These are phyloP conservation scores for Sebastes aleutianus DNA, from an alignment of 2,797 vertebrate genomes.

Conservation along the genomic window DNA sequence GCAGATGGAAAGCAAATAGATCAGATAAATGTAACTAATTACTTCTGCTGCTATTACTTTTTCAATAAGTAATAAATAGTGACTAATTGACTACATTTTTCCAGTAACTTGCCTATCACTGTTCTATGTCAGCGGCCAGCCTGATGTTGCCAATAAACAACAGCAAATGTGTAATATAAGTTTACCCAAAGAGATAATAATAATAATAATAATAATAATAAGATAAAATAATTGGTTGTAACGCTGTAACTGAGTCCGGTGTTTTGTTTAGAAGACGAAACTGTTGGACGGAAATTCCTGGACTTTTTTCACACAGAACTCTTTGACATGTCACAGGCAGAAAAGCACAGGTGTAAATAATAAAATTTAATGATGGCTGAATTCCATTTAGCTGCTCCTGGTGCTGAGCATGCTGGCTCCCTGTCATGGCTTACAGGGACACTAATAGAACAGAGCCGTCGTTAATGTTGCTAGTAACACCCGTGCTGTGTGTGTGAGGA, in stretches of 20 bases:
- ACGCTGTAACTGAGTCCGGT: no score
- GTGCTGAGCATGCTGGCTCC: background rate
- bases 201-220: no score
- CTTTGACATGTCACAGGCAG: background rate
- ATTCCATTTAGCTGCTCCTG: background rate
- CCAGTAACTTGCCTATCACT: no score
- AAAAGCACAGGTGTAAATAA: background rate
- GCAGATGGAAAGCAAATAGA: background rate
- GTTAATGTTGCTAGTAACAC: background rate
- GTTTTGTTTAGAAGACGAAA: no score
- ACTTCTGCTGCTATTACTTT: background rate
- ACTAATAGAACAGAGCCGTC: background rate
- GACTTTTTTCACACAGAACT: fast-evolving
- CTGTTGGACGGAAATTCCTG: background rate
- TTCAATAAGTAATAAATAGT: background rate
- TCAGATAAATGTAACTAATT: background rate
- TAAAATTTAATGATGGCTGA: background rate
- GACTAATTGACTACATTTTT: background rate
- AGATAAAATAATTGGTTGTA: no score
- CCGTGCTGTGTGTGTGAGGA: background rate
- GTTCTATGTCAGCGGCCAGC: no score
- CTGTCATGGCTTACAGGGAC: background rate
- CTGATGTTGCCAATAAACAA: no score
- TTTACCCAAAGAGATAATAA: no score
- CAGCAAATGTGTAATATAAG: no score